These are phyloP conservation scores for Philhelius pedissequus DNA, from an alignment of 2,888 invertebrate species.

Conservation along the genomic window DNA sequence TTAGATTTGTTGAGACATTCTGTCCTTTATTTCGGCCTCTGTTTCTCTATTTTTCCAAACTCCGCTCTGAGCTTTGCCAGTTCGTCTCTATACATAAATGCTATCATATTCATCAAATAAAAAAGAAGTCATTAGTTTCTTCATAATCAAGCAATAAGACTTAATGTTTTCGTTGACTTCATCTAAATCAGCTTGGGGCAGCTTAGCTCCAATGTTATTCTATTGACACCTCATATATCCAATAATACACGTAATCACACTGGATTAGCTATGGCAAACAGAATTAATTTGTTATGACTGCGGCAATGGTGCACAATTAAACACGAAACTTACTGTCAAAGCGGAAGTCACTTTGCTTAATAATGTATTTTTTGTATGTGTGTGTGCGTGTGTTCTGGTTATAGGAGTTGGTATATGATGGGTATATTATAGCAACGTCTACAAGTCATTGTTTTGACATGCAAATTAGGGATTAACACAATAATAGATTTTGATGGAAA, in stretches of 20 bases:
- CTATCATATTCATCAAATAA: too few relatives aligned
- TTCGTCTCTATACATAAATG: too few relatives aligned
- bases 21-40: too few relatives aligned
- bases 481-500: not conserved
- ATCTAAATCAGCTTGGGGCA: not conserved
- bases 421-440: not conserved
- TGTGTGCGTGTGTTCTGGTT: not conserved
- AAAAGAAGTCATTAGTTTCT: not conserved
- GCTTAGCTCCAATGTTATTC: conserved; percentile 15
- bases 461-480: conserved; percentile 18
- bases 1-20: too few relatives aligned
- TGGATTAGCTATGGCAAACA: conserved; percentile 35
- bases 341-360: conserved; percentile 15
- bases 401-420: not conserved
- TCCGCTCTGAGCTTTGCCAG: too few relatives aligned
- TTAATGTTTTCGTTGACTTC: conserved; percentile 26
- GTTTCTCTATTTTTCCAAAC: too few relatives aligned
- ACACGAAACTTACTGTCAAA: conserved; percentile 20
- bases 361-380: conserved; percentile 1
- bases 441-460: conserved; percentile 46
- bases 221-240: conserved; percentile 49
- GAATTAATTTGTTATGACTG: conserved; percentile 56
- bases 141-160: not conserved
- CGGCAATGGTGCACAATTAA: conserved; percentile 31
- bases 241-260: conserved; percentile 42